Base-by-base conservation (phyloP, 2,113 vertebrate genomes). In the Xenus cinereus region DNA sequence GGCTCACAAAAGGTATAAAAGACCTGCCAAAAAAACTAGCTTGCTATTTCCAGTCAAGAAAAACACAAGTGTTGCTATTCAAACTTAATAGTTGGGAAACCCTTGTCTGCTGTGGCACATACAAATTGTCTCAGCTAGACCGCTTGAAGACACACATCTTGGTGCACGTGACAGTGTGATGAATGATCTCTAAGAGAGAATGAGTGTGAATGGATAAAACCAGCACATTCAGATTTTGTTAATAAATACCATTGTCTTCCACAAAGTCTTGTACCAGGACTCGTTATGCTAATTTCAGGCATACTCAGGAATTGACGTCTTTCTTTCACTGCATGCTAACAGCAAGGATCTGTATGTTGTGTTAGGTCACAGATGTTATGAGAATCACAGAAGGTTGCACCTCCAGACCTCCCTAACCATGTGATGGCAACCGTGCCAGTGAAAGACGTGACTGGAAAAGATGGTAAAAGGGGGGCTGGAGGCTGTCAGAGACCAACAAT, bases 301-400 rank as follows among this genome's bases (percentile, higher is more conserved):
- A 0, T n/a, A 30, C 26, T 59, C 23, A 20, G 50, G 45, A 77
- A 30, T 0, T n/a, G 10, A 39, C 32, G 10, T 57, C 1, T 32
- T 41, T 77, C 9, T 6, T 63, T 93, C 30, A 5, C 43, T 66
- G 39, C 12, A 4, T 35, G 48, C 39, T 68, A 32, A 37, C 1
- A 16, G 16, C 11, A 15, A 45, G 53, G 24, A 39, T 33, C 53
- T 76, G 7, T 64, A 4, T 11, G 9, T n/a, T 67, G 22, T 59
- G 10, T 12, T 45, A 28, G 19, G 64, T 56, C 59, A 69, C 15
- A 9, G 3, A 3, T 2, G 6, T 10, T 39, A 10, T 1, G 14
- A 68, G 26, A 57, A 33, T 39, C 12, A 18, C 18, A 16, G 18
- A 67, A 59, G 15, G 14, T 76, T 27, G 5, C 32, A 12, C 48